Base-by-base conservation (phyloP, 2,113 vertebrate genomes). In the Aplodontia rufa region DNA sequence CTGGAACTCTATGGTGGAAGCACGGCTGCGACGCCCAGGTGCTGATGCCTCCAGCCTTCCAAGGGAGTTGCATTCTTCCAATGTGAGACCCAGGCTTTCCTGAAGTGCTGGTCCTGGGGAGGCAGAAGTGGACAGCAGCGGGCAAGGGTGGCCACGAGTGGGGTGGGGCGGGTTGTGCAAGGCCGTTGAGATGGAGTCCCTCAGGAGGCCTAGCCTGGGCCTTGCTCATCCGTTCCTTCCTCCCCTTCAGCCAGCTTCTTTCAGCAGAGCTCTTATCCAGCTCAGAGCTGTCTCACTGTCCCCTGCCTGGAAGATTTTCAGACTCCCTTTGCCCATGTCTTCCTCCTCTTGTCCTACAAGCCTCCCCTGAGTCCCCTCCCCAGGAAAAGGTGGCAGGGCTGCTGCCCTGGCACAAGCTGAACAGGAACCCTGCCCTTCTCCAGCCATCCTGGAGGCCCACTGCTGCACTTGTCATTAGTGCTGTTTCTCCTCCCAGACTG, bases 391-490 rank as follows among this genome's bases (percentile, higher is more conserved):
- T 75, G 85, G 30, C 0, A 0, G 26, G 68, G 11, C 79, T 58
- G 47, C 60, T 90, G 14, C 30, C 5, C 35, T 28, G 49, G 49
- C 66, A 64, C 28, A 40, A 45, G 47, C 69, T 26, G 11, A 80
- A 58, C 11, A 24, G 71, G 64, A 37, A 40, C n/a, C 47, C 47
- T n/a, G n/a, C 22, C 16, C 4, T 32, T 55, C 37, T 60, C 62
- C 62, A 85, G 45, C 45, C 32, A 4, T 8, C 0, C 10, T 71
- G 20, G 14, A 2, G 45, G 30, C 35, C 78, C 55, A 5, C 12
- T n/a, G 8, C 28, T 10, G 24, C 40, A 2, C 19, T 19, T 0
- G 8, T n/a, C 24, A 4, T 12, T 12, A 6, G 45, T 1, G 14
- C 35, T 28, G 37, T 71, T 62, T 53, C 51, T 35, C 20, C 30